Evolutionary conservation across 2,113 vertebrate species (phyloP).

Genomic region (Vireo altiloquus): DNA sequence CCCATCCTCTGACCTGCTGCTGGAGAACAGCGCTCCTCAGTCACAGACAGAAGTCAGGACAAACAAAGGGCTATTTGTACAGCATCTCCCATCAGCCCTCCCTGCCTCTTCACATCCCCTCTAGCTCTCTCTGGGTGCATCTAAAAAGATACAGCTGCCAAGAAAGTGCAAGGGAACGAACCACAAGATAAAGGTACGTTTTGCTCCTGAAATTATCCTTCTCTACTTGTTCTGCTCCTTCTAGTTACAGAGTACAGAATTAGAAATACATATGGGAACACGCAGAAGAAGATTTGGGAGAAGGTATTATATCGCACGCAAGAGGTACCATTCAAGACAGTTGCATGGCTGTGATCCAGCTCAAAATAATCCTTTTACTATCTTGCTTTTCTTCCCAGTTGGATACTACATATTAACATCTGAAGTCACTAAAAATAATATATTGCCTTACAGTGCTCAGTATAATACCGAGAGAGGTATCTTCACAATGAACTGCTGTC

Average conservation of each 20-base stretch:
- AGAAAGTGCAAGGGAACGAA: slow-evolving; percentile 13
- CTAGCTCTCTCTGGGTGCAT: slow-evolving; percentile 13
- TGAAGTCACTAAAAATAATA: neutral
- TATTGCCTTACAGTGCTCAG: neutral
- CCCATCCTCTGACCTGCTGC: neutral
- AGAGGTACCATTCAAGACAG: neutral
- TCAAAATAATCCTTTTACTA: neutral
- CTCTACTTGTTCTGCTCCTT: neutral
- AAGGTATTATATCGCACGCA: neutral
- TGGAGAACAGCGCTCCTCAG: neutral
- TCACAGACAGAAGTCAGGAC: slow-evolving; percentile 10
- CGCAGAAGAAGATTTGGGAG: neutral
- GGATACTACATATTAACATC: neutral
- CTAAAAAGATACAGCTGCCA: slow-evolving; percentile 46
- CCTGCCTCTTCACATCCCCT: slow-evolving; percentile 24
- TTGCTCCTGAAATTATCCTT: slow-evolving; percentile 27
- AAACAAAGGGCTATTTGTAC: slow-evolving; percentile 69
- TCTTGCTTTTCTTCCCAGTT: neutral
- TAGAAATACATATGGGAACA: neutral
- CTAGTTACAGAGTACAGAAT: neutral
- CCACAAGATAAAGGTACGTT: slow-evolving; percentile 50
- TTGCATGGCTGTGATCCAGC: neutral
- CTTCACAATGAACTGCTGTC: neutral
- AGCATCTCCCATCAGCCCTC: slow-evolving; percentile 5
- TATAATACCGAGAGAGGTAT: neutral